Evolutionary conservation across 1,140 invertebrate species (phyloP).

Genomic region (Chironomus tepperi): DNA sequence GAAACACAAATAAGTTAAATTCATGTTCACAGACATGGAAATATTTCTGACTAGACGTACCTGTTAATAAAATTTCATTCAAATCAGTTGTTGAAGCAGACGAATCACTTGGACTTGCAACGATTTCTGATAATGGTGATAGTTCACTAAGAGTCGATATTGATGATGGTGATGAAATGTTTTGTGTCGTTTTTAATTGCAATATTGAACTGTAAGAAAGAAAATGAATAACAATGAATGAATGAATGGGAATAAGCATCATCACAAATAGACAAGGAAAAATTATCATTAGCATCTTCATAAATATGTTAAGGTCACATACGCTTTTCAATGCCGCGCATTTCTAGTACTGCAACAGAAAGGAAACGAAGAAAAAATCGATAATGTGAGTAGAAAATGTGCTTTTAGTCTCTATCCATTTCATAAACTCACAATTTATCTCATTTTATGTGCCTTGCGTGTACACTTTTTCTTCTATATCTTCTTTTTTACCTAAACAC

Average conservation of each 20-base stretch:
- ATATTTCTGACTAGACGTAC: background rate
- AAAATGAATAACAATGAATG: background rate
- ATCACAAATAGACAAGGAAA: background rate
- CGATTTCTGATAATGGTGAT: background rate
- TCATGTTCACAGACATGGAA: no score
- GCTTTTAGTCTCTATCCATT: background rate
- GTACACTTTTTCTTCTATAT: background rate
- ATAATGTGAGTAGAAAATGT: background rate
- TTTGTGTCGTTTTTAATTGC: background rate
- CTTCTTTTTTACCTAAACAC: background rate
- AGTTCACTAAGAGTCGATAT: conserved; percentile 2
- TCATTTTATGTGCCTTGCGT: background rate
- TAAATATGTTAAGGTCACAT: background rate
- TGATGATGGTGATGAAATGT: conserved; percentile 9
- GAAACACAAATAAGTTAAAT: no score
- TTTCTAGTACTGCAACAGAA: background rate
- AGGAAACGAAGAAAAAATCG: background rate
- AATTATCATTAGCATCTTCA: background rate
- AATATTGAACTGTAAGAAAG: background rate
- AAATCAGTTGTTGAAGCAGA: background rate
- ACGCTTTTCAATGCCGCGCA: background rate
- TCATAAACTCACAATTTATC: background rate
- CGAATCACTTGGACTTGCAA: background rate
- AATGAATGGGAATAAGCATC: background rate
- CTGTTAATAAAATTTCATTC: background rate